Base-by-base conservation (phyloP, 2,797 vertebrate species). In the Sebastes steindachneri region DNA sequence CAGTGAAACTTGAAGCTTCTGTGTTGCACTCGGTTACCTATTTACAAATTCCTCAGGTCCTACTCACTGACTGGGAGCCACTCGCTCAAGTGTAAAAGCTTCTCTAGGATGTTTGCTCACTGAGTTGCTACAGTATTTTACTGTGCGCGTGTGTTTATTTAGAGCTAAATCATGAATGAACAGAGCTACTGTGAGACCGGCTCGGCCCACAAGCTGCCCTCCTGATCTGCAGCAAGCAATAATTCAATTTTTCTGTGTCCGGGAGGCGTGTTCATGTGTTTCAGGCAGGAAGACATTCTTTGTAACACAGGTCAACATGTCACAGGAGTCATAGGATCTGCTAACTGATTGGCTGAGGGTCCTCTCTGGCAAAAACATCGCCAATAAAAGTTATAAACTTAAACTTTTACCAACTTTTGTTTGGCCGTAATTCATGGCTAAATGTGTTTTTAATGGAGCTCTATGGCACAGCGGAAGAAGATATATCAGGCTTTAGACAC, bases 91-190 rank as follows among this genome's bases (percentile, higher is more conserved):
- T 3, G 6, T 25, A 1, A 35, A 70, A 21, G 35, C 68, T 12
- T n/a, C 48, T 66, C n/a, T 2, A 3, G 33, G 60, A 62, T 80
- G 73, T 84, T 79, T 80, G 11, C 60, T 37, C 12, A n/a, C n/a
- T 28, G 41, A 54, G 57, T 57, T 19, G 19, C 21, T 54, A 9
- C 23, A 17, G 35, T 17, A 45, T 41, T 60, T 26, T 2, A 9
- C 17, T 72, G 53, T 65, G 65, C 17, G 28, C 35, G 35, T 62
- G 21, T 79, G 73, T 84, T 84, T 77, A 70, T 62, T 64, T 69
- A 51, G 76, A 68, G 55, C 37, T 11, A 21, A 79, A 65, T 21
- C 72, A 80, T 85, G 78, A 81, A 80, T 88, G 77, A 82, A 84
- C 57, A 33, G 59, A 53, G 58, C 79, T 63, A 48, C 54, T 77